phyloP scores from a whole-genome alignment of 2,113 vertebrate species.

The Rynchops niger region DNA sequence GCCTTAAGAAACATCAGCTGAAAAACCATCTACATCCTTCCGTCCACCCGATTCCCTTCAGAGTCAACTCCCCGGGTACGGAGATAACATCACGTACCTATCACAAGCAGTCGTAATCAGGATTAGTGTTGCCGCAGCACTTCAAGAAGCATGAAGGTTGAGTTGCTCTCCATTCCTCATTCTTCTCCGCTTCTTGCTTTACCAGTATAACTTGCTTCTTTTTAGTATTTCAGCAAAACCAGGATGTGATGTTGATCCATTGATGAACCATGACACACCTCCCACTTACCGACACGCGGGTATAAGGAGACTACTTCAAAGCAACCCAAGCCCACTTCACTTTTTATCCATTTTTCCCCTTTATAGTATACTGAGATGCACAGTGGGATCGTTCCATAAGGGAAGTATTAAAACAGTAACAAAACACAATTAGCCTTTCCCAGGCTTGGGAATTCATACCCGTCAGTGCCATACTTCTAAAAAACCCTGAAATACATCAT shows the following conservation, averaged over 20 bases:
- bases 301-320: neutral
- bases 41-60: neutral
- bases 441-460: neutral
- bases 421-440: neutral
- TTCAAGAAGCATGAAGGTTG: neutral
- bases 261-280: neutral
- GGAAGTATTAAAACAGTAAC: neutral
- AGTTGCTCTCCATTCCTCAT: neutral
- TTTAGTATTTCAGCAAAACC: neutral
- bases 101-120: neutral
- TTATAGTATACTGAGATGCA: neutral
- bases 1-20: neutral
- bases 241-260: neutral
- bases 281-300: neutral
- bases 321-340: neutral
- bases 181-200: neutral
- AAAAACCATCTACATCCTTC: neutral
- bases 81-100: neutral
- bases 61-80: too few species aligned
- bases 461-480: neutral
- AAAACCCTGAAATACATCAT: neutral
- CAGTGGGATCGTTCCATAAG: neutral
- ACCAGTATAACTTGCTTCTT: neutral
- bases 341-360: neutral
- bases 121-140: neutral